These are phyloP conservation scores for Luperina nickerlii DNA, from an alignment of 2,888 invertebrate genomes.

Conservation along the genomic window DNA sequence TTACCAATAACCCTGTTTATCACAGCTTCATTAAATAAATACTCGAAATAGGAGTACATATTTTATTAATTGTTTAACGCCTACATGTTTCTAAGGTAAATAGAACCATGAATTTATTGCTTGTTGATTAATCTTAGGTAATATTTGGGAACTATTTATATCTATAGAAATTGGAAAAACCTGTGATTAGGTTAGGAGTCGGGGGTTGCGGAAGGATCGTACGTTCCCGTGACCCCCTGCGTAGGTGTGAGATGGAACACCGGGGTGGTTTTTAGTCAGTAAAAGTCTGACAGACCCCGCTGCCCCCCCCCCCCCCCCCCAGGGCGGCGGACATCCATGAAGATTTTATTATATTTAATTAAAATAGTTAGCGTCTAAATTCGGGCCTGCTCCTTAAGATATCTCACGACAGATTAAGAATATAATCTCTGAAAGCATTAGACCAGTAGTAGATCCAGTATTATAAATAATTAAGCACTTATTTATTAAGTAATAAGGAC, in stretches of 20 bases:
- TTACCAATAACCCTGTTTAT: too few relatives aligned
- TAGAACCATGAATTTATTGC: constrained; percentile 6
- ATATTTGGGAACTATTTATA: constrained; percentile 8
- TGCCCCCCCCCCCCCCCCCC: too few relatives aligned
- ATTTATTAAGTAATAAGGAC: neutral
- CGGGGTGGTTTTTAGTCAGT: too few relatives aligned
- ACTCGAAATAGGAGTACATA: constrained; percentile 44
- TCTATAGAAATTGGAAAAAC: constrained; percentile 1
- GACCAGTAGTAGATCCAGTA: constrained; percentile 41
- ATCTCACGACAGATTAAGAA: constrained; percentile 31
- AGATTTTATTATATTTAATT: neutral
- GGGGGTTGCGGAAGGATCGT: too few relatives aligned
- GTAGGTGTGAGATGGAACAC: too few relatives aligned
- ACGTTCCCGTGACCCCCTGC: too few relatives aligned
- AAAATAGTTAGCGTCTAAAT: constrained; percentile 4
- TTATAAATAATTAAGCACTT: constrained; percentile 3
- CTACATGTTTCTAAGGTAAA: constrained; percentile 31
- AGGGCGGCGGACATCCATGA: too few relatives aligned
- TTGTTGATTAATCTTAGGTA: constrained; percentile 13
- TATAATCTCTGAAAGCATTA: constrained; percentile 24
- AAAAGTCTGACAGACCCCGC: too few relatives aligned
- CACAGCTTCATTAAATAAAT: constrained; percentile 23
- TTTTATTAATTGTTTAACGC: constrained; percentile 47
- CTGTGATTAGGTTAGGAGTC: neutral
- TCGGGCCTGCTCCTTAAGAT: constrained; percentile 24